Base-by-base conservation (phyloP, 2,113 vertebrate species). In the Seriola aureovittata region DNA sequence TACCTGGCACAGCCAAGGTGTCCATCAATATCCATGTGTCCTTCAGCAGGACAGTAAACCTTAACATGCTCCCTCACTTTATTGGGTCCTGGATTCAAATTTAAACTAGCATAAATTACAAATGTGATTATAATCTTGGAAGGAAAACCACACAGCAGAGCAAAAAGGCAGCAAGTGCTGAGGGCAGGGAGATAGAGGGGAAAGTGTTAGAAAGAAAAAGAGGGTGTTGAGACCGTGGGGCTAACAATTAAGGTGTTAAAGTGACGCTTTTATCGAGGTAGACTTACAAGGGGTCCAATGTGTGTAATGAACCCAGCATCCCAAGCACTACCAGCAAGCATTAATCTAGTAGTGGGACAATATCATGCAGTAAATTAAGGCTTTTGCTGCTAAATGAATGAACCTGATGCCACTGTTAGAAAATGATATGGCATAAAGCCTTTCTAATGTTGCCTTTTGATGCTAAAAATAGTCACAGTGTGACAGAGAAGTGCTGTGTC, bases 21-120 rank as follows among this genome's bases (percentile, higher is more conserved):
- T 44, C 21, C 14, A 66, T 63, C 34, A 46, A 55, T 17, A 78
- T 54, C 8, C 4, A 6, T 10, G n/a, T 38, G 38, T 62, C 62
- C 77, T 67, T 80, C 12, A 57, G 52, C 57, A 29, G 23, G 48
- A 58, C 14, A 19, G 55, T 11, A 21, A 73, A 73, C 23, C 52
- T 12, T 2, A 29, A n/a, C 19, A 10, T 44, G 38, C 29, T 32
- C 57, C 8, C 59, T 44, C 44, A 32, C 38, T 34, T 10, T 4
- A 14, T 71, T 60, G 32, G 40, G 13, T 25, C 55, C 16, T 42
- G 54, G 10, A 29, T 38, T 60, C 52, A 34, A 16, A 25, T 17
- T 66, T 71, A 63, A 65, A 11, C 50, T 29, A 17, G 34, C 14
- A 44, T 7, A 29, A 75, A 25, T 19, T 36, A 17, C 9, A 62